These are phyloP conservation scores for Metalampra italica DNA, from an alignment of 2,888 invertebrate species.

Conservation along the genomic window DNA sequence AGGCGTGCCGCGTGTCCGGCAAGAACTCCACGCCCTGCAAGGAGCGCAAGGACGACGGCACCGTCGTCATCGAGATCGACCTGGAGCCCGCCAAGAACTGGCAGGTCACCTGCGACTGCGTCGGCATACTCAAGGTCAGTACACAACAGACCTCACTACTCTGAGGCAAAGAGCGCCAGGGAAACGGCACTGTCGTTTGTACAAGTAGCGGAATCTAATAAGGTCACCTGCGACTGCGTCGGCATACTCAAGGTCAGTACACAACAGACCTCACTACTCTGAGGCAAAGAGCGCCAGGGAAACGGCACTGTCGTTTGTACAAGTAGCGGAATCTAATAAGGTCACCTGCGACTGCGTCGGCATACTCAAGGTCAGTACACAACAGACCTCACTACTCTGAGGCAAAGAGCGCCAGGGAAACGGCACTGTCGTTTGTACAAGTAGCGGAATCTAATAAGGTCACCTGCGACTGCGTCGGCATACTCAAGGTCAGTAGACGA, in stretches of 20 bases:
- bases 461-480: conserved; percentile 98
- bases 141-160: background rate
- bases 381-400: too few relatives aligned
- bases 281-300: conserved; percentile 76
- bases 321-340: too few relatives aligned
- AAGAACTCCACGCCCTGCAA: conserved; percentile 96
- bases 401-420: conserved; percentile 51
- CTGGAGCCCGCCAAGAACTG: conserved; percentile 93
- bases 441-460: too few relatives aligned
- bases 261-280: conserved; percentile 36
- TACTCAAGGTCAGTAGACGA: conserved; percentile 82
- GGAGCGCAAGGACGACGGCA: conserved; percentile 95
- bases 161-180: conserved; percentile 33
- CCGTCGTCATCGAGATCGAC: conserved; percentile 94
- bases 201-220: too few relatives aligned
- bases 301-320: too few relatives aligned
- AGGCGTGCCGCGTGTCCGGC: conserved; percentile 96
- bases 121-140: conserved; percentile 91
- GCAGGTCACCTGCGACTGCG: conserved; percentile 97
- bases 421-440: too few relatives aligned
- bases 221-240: conserved; percentile 96
- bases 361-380: conserved; percentile 84
- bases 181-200: too few relatives aligned
- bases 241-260: conserved; percentile 89
- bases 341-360: conserved; percentile 98